phyloP scores from a whole-genome alignment of 1,140 invertebrate genomes.

The Dendroctonus ponderosae region DNA sequence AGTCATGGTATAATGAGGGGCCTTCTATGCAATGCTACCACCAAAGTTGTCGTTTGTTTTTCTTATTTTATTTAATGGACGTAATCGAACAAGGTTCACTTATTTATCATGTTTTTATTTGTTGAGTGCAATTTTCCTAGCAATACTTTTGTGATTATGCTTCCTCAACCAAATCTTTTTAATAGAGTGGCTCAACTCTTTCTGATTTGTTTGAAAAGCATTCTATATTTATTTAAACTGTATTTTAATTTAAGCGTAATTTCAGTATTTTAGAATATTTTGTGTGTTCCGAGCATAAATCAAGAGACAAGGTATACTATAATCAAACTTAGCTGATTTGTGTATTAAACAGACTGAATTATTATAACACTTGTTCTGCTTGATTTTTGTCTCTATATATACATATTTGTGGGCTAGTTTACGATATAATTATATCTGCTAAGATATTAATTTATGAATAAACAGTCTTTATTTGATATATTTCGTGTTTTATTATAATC shows the following conservation, averaged over 20 bases:
- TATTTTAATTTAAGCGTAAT: slow-evolving; percentile 26
- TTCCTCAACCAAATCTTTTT: not conserved
- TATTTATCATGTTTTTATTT: slow-evolving; percentile 31
- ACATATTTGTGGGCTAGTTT: slow-evolving; percentile 3
- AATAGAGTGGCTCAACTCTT: too few species aligned
- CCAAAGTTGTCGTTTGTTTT: slow-evolving; percentile 35
- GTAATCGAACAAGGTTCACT: slow-evolving; percentile 10
- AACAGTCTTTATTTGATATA: slow-evolving; percentile 25
- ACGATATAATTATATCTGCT: too few species aligned
- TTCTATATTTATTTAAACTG: slow-evolving; percentile 37
- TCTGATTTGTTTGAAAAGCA: slow-evolving; percentile 4
- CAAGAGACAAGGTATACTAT: slow-evolving; percentile 14
- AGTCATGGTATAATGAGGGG: slow-evolving; percentile 34
- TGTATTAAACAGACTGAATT: slow-evolving; percentile 37
- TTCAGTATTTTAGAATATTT: slow-evolving; percentile 33
- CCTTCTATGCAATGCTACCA: slow-evolving; percentile 38
- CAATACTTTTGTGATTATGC: slow-evolving; percentile 36
- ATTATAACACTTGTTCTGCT: slow-evolving; percentile 24
- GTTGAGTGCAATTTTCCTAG: slow-evolving; percentile 40
- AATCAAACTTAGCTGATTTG: slow-evolving; percentile 31
- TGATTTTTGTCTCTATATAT: slow-evolving; percentile 21
- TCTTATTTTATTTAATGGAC: slow-evolving; percentile 33
- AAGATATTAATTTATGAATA: slow-evolving; percentile 36
- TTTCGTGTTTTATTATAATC: not conserved
- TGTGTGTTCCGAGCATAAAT: slow-evolving; percentile 29